Evolutionary conservation across 2,888 invertebrate species (phyloP).

Genomic region (Watsonalla binaria): DNA sequence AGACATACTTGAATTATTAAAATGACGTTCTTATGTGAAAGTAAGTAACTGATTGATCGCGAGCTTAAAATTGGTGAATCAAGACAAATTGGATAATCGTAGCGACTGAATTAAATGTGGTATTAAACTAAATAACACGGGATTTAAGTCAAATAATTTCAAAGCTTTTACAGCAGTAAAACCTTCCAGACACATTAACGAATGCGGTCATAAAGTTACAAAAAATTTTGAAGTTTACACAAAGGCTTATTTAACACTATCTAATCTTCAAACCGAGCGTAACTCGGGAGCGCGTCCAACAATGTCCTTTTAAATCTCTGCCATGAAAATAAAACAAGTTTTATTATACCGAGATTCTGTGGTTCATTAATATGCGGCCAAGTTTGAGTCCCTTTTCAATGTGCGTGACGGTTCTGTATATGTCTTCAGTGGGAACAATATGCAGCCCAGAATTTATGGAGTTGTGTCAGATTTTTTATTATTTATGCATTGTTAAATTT

Average conservation of each 20-base stretch:
- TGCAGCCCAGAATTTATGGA: no score
- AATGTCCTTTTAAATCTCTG: conserved; percentile 51
- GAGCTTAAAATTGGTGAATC: background rate
- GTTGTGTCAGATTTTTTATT: no score
- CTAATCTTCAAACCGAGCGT: conserved; percentile 46
- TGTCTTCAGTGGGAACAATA: background rate
- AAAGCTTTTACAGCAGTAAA: background rate
- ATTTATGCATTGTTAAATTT: no score
- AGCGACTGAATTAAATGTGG: no score
- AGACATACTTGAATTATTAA: conserved; percentile 23
- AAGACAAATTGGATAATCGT: no score
- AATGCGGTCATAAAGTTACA: background rate
- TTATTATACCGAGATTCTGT: conserved; percentile 27
- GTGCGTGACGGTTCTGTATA: conserved; percentile 3
- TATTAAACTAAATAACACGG: no score
- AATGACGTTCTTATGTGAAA: background rate
- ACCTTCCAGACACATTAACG: background rate
- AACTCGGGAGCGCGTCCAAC: conserved; percentile 47
- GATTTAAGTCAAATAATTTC: no score
- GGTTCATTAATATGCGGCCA: conserved; percentile 17
- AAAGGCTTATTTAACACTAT: conserved; percentile 53
- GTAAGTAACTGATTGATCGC: background rate
- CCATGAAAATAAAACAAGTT: conserved; percentile 53
- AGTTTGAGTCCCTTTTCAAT: background rate
- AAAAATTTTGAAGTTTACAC: conserved; percentile 27